Evolutionary conservation across 2,113 vertebrate genomes (phyloP).

Genomic region (Eolophus roseicapilla): DNA sequence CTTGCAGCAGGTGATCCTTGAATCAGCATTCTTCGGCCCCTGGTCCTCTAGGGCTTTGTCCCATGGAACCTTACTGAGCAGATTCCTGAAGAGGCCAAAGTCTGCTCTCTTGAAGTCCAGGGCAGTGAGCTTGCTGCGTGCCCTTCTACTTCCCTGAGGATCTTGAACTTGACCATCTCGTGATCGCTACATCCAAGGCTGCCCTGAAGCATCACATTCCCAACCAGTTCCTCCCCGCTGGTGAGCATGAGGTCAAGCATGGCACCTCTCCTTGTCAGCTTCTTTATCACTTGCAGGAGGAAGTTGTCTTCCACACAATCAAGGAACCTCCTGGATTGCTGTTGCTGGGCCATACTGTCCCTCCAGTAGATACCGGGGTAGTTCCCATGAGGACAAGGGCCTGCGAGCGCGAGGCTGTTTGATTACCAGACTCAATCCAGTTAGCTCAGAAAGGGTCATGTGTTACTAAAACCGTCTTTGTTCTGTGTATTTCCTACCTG

Average conservation of each 20-base stretch:
- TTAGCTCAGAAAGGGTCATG: conserved; percentile 38
- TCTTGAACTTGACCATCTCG: background rate
- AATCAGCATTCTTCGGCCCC: background rate
- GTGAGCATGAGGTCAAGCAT: background rate
- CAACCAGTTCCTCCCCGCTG: background rate
- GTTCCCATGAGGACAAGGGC: background rate
- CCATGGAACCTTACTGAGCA: no score
- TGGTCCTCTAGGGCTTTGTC: no score
- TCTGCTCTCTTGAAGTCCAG: background rate
- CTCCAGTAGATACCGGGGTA: background rate
- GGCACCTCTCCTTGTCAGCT: background rate
- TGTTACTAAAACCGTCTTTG: conserved; percentile 6
- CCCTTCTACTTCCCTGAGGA: background rate
- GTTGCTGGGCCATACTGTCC: background rate
- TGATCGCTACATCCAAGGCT: background rate
- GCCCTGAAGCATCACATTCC: background rate
- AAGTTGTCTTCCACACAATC: background rate
- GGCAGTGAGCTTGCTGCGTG: background rate
- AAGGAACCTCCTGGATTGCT: background rate
- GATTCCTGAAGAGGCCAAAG: no score
- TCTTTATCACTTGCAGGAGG: background rate
- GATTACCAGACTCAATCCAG: conserved; percentile 52
- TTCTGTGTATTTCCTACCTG: background rate
- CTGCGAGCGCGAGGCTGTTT: background rate
- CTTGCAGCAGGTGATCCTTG: background rate